Evolutionary conservation across 2,113 vertebrate genomes (phyloP).

Genomic region (Pungitius pungitius): DNA sequence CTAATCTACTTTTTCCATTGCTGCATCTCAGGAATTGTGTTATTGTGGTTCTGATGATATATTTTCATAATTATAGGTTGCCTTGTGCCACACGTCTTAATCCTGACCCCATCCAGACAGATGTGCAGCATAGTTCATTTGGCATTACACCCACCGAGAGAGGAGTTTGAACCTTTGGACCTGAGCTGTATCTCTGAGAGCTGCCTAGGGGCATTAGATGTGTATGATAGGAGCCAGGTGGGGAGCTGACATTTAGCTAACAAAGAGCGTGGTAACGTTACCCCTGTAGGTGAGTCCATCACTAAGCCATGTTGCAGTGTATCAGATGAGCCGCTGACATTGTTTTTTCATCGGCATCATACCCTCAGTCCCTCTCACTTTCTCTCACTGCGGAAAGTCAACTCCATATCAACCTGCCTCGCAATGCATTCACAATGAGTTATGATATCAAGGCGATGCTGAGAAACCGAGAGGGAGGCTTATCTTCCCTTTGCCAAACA

Average conservation of each 20-base stretch:
- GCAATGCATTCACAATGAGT: conserved; percentile 60
- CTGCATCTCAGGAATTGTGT: neutral
- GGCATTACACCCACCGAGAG: conserved; percentile 37
- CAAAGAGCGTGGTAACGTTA: conserved; percentile 59
- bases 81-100: neutral
- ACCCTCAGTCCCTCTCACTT: conserved; percentile 22
- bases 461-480: conserved; percentile 4
- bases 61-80: neutral
- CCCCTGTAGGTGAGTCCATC: conserved; percentile 59
- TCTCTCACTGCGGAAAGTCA: conserved; percentile 41
- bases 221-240: conserved; percentile 59
- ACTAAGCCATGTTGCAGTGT: conserved; percentile 50
- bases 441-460: conserved; percentile 21
- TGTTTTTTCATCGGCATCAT: conserved; percentile 58
- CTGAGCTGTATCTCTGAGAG: conserved; percentile 36
- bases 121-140: conserved; percentile 15
- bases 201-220: conserved; percentile 53
- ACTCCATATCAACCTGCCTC: conserved; percentile 44
- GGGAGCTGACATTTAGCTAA: conserved; percentile 72
- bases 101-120: conserved; percentile 14
- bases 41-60: conserved; percentile 3
- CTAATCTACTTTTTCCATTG: too few species aligned
- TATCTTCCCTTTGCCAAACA: conserved; percentile 27
- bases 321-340: conserved; percentile 72
- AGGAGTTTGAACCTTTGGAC: conserved; percentile 41